These are phyloP conservation scores for Thyatira batis DNA, from an alignment of 2,888 invertebrate genomes.

Conservation along the genomic window DNA sequence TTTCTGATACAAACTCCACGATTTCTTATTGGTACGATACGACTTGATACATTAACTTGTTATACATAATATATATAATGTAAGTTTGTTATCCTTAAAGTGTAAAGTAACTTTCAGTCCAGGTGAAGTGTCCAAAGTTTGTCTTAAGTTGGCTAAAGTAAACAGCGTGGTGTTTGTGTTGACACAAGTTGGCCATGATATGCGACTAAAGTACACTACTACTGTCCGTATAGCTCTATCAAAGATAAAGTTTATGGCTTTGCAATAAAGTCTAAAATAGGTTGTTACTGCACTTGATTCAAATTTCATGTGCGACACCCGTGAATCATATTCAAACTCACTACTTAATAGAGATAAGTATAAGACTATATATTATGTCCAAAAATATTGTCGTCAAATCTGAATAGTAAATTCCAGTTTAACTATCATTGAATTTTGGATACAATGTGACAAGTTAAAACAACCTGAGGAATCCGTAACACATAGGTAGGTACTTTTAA, in stretches of 20 bases:
- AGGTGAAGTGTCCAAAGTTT: slow-evolving; percentile 53
- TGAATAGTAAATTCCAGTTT: too few species aligned
- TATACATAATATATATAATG: neutral
- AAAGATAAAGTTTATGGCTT: slow-evolving; percentile 32
- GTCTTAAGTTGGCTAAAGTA: slow-evolving; percentile 42
- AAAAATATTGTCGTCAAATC: too few species aligned
- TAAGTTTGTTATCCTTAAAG: slow-evolving; percentile 14
- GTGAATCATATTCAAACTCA: slow-evolving; percentile 12
- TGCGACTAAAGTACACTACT: slow-evolving; percentile 29
- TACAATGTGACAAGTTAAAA: too few species aligned
- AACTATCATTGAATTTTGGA: too few species aligned
- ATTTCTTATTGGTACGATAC: neutral
- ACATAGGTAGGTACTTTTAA: too few species aligned
- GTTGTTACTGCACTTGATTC: slow-evolving; percentile 15
- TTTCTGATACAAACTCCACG: neutral
- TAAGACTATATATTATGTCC: too few species aligned
- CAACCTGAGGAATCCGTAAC: too few species aligned
- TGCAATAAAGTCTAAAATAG: slow-evolving; percentile 15
- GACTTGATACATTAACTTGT: neutral
- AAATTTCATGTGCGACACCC: slow-evolving; percentile 43
- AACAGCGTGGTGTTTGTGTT: slow-evolving; percentile 53
- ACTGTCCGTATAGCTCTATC: slow-evolving; percentile 9
- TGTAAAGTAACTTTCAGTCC: slow-evolving; percentile 34
- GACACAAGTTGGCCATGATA: slow-evolving; percentile 42
- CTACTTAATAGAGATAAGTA: neutral